These are phyloP conservation scores for Adelosebastes latens DNA, from an alignment of 2,797 vertebrate genomes.

Conservation along the genomic window DNA sequence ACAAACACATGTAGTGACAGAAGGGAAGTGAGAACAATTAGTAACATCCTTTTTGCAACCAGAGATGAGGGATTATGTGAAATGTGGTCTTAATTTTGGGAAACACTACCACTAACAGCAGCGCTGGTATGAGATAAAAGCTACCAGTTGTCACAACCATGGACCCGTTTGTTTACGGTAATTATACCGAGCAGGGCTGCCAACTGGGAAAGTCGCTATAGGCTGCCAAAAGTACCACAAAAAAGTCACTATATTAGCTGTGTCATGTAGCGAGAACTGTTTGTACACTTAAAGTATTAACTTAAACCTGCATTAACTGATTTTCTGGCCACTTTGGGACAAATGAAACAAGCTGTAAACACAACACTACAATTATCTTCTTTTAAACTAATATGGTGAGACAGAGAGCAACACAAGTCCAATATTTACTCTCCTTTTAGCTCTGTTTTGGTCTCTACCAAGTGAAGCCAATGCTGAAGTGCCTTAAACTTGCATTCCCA, in stretches of 20 bases:
- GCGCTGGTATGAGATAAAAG: constrained; percentile 31
- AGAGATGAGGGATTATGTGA: constrained; percentile 13
- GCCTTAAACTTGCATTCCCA: not conserved
- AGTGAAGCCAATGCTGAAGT: not conserved
- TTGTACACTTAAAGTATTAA: not conserved
- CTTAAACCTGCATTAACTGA: not conserved
- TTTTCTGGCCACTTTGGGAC: not conserved
- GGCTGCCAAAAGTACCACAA: not conserved
- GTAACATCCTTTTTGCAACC: constrained; percentile 29
- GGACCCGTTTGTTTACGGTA: constrained; percentile 37
- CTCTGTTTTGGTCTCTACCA: not conserved
- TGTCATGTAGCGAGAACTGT: not conserved
- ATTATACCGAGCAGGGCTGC: constrained; percentile 16
- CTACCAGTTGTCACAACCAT: constrained; percentile 39
- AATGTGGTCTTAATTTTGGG: constrained; percentile 51
- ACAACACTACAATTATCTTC: not conserved
- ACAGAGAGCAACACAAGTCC: not conserved
- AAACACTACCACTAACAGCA: constrained; percentile 31
- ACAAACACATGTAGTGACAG: constrained; percentile 27
- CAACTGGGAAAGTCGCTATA: not conserved
- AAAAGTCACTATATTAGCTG: not conserved
- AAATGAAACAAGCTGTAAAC: not conserved
- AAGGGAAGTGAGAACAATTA: constrained; percentile 37
- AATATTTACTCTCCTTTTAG: not conserved
- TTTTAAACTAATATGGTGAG: not conserved